Percentiles rank a stretch among this genome's conserved stretches.
Conservation (phyloP, 2,113 vertebrate species). For the Lampris incognitus region DNA sequence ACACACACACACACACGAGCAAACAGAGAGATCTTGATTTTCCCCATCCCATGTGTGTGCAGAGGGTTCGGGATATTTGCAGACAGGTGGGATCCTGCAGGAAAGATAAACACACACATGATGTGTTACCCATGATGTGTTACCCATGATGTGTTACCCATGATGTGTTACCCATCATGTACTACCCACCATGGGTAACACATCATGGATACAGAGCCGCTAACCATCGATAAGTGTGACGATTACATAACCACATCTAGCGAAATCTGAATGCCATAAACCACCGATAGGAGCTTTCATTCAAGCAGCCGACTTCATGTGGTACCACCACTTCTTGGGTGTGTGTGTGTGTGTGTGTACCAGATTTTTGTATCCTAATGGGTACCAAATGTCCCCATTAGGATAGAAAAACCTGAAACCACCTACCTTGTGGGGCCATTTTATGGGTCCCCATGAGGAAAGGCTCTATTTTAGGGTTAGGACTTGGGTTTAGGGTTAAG, state of each 20-base stretch:
- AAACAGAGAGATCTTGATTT: slow-evolving; percentile 74
- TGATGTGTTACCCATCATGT: too few relatives aligned
- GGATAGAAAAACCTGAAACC: too few relatives aligned
- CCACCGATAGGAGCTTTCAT: slow-evolving; percentile 51
- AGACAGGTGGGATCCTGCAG: slow-evolving; percentile 48
- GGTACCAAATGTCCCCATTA: too few relatives aligned
- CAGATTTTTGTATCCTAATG: too few relatives aligned
- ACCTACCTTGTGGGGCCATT: too few relatives aligned
- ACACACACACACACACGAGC: slow-evolving; percentile 67
- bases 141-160: too few relatives aligned
- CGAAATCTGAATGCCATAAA: slow-evolving; percentile 46
- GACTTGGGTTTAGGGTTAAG: too few relatives aligned
- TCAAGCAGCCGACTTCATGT: slow-evolving; percentile 30
- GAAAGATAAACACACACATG: slow-evolving; percentile 73
- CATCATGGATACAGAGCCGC: neutral
- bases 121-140: neutral
- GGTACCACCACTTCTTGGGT: slow-evolving; percentile 32
- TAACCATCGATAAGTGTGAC: slow-evolving; percentile 59
- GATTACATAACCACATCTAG: slow-evolving; percentile 73
- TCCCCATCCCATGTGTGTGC: slow-evolving; percentile 58
- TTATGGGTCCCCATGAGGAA: too few relatives aligned
- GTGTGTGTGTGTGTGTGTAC: neutral
- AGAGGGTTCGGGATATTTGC: slow-evolving; percentile 62
- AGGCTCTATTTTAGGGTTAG: too few relatives aligned
- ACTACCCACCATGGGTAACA: neutral